These are phyloP conservation scores for Diplazon laetatorius DNA, from an alignment of 2,888 invertebrate species.

Conservation along the genomic window DNA sequence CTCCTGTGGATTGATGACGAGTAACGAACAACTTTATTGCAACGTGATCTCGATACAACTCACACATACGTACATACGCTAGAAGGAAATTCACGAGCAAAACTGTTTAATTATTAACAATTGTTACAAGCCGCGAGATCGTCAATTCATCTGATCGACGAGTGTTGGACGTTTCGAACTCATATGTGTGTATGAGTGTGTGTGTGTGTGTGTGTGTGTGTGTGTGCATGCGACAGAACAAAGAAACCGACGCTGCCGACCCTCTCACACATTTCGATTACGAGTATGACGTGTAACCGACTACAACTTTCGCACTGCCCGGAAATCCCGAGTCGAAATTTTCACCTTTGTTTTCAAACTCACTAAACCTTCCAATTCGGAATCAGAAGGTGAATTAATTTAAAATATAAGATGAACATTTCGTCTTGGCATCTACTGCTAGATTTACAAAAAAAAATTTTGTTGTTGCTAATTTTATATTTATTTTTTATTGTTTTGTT, in stretches of 20 bases:
- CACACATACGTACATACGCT: neutral
- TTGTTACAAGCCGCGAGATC: slow-evolving; percentile 62
- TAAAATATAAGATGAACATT: too few relatives aligned
- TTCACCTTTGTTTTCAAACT: too few relatives aligned
- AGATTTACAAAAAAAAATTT: neutral
- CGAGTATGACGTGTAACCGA: slow-evolving; percentile 6
- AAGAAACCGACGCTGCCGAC: slow-evolving; percentile 57
- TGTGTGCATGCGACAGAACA: slow-evolving; percentile 27
- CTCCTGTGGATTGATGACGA: neutral
- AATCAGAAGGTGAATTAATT: too few relatives aligned
- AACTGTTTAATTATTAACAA: slow-evolving; percentile 62
- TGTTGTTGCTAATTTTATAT: too few relatives aligned
- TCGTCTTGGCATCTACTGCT: too few relatives aligned
- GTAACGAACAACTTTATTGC: neutral
- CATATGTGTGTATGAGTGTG: neutral
- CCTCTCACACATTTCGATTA: slow-evolving; percentile 31
- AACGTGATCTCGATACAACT: neutral
- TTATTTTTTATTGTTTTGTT: too few relatives aligned
- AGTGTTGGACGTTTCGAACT: slow-evolving; percentile 27
- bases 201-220: too few relatives aligned
- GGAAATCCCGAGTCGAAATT: slow-evolving; percentile 36
- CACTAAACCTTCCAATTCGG: too few relatives aligned
- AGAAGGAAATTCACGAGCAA: slow-evolving; percentile 1
- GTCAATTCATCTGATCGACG: slow-evolving; percentile 62
- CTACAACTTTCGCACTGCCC: slow-evolving; percentile 30